Conservation (phyloP, 2,888 invertebrate genomes). For the Neria commutata region DNA sequence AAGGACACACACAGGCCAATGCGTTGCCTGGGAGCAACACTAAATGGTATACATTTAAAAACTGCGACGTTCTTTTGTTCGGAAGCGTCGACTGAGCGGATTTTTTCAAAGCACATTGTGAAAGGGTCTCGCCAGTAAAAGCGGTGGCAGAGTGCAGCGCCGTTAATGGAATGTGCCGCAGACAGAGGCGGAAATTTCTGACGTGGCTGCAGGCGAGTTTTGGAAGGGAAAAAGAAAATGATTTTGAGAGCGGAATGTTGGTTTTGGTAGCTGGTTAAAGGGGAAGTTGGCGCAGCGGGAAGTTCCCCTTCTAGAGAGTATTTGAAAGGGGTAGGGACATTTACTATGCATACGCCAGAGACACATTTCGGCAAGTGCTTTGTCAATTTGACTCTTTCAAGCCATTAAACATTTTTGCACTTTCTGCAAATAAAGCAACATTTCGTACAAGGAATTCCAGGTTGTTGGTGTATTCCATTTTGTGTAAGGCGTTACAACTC, state of each 20-base stretch:
- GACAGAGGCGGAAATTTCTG: slow-evolving; percentile 54
- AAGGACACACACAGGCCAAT: no score
- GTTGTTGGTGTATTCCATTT: no score
- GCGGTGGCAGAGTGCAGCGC: slow-evolving; percentile 39
- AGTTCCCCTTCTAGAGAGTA: no score
- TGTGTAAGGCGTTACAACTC: no score
- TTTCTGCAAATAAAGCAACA: no score
- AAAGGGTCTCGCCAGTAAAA: no score
- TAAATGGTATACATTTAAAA: not conserved
- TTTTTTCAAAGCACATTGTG: not conserved
- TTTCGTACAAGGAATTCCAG: no score
- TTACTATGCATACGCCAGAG: no score
- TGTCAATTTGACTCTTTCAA: no score
- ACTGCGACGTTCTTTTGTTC: not conserved
- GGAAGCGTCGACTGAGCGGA: not conserved
- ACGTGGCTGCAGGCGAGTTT: not conserved
- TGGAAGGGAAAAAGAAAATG: not conserved
- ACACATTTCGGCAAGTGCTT: no score
- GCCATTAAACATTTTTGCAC: no score
- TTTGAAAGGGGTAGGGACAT: no score
- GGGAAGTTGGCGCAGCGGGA: slow-evolving; percentile 37
- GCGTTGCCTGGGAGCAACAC: not conserved
- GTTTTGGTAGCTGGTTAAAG: slow-evolving; percentile 33
- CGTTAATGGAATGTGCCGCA: slow-evolving; percentile 42
- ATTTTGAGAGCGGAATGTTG: slow-evolving; percentile 1